Evolutionary conservation across 2,888 invertebrate genomes (phyloP).

Genomic region (Hemaris fuciformis): DNA sequence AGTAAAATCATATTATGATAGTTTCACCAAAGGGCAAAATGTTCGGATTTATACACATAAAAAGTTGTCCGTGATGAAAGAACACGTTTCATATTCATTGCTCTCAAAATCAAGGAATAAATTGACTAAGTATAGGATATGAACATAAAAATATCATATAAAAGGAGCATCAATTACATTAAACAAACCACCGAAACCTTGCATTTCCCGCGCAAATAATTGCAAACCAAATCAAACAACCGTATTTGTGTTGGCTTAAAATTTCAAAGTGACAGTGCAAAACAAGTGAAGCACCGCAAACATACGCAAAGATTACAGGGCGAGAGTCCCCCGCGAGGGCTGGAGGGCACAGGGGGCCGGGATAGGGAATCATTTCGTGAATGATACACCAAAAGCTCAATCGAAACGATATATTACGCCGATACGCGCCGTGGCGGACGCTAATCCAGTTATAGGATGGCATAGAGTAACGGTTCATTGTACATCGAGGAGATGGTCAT

Average conservation of each 20-base stretch:
- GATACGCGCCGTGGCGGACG: conserved; percentile 61
- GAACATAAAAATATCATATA: too few species aligned
- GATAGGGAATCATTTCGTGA: conserved; percentile 56
- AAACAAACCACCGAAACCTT: neutral
- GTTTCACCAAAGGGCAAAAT: too few species aligned
- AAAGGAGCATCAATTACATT: neutral
- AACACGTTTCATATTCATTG: too few species aligned
- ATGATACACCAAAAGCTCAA: conserved; percentile 78
- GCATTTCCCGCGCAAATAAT: neutral
- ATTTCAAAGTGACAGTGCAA: conserved; percentile 8
- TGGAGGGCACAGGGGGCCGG: conserved; percentile 27
- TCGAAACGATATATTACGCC: conserved; percentile 73
- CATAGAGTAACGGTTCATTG: conserved; percentile 38
- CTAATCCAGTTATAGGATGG: conserved; percentile 70
- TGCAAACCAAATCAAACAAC: conserved; percentile 1
- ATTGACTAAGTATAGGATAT: too few species aligned
- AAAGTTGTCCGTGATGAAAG: too few species aligned
- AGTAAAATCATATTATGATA: too few species aligned
- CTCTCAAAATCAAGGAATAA: too few species aligned
- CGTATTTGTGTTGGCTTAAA: neutral
- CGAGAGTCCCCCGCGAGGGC: conserved; percentile 44
- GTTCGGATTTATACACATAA: too few species aligned
- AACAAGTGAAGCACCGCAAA: conserved; percentile 20
- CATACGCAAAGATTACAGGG: conserved; percentile 20
- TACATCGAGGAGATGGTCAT: neutral